phyloP scores from a whole-genome alignment of 2,888 invertebrate genomes.

The Cylloceria caligata region DNA sequence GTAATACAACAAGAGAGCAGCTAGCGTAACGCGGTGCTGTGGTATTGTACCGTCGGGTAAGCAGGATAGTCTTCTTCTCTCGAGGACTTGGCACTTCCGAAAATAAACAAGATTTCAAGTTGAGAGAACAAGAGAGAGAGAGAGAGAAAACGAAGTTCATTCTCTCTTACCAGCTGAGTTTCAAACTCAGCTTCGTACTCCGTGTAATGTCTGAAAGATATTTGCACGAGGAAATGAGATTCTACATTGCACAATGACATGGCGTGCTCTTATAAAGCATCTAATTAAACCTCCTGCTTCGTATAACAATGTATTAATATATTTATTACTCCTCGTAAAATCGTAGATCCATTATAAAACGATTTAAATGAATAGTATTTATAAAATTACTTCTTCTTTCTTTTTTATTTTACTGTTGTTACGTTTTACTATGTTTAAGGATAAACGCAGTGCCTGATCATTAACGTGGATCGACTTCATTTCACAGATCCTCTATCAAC shows the following conservation, averaged over 20 bases:
- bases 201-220: conserved; percentile 27
- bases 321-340: background rate
- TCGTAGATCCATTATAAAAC: background rate
- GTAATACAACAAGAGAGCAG: conserved; percentile 56
- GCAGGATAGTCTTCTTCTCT: conserved; percentile 37
- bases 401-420: background rate
- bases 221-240: conserved; percentile 60
- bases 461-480: too few relatives aligned
- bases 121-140: conserved; percentile 21
- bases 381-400: too few relatives aligned
- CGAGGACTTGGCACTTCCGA: conserved; percentile 62
- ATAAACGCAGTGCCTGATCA: too few relatives aligned
- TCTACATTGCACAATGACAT: conserved; percentile 33
- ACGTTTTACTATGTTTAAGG: too few relatives aligned
- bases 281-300: conserved; percentile 19
- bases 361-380: too few relatives aligned
- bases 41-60: conserved; percentile 1
- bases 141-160: conserved; percentile 46
- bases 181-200: conserved; percentile 24
- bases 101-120: conserved; percentile 61
- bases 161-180: conserved; percentile 7
- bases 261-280: conserved; percentile 7
- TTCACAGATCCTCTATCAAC: too few relatives aligned
- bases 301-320: conserved; percentile 6
- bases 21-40: conserved; percentile 42